Evolutionary conservation across 2,888 invertebrate genomes (phyloP).

Genomic region (Halocaridina rubra): DNA sequence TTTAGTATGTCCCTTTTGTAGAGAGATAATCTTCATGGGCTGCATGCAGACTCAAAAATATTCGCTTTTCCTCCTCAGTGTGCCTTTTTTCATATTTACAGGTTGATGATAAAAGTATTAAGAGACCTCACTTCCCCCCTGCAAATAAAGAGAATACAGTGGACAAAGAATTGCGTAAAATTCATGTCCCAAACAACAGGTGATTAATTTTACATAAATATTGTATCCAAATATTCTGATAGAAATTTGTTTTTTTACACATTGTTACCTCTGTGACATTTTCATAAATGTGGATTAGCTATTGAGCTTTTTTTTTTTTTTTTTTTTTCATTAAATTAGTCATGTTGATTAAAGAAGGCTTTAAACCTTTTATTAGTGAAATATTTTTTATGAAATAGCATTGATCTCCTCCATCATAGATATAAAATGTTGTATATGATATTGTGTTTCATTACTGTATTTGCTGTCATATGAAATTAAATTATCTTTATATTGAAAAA

Average conservation of each 20-base stretch:
- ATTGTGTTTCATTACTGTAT: too few relatives aligned
- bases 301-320: too few relatives aligned
- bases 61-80: background rate
- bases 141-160: constrained; percentile 32
- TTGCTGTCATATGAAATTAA: too few relatives aligned
- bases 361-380: background rate
- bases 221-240: background rate
- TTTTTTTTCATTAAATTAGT: too few relatives aligned
- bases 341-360: background rate
- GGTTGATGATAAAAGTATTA: background rate
- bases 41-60: too few relatives aligned
- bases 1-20: too few relatives aligned
- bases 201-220: background rate
- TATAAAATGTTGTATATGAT: too few relatives aligned
- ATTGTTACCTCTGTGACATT: background rate
- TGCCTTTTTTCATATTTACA: background rate
- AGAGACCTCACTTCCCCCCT: constrained; percentile 27
- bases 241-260: background rate
- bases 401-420: too few relatives aligned
- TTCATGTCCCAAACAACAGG: constrained; percentile 52
- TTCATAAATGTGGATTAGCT: too few relatives aligned
- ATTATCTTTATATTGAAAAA: background rate
- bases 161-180: constrained; percentile 6
- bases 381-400: background rate
- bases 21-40: background rate